A percentile compares a stretch with the other conserved stretches of the same genome.
These are phyloP conservation scores for Phalloptychus januarius DNA, from an alignment of 2,797 vertebrate species.

Conservation along the genomic window DNA sequence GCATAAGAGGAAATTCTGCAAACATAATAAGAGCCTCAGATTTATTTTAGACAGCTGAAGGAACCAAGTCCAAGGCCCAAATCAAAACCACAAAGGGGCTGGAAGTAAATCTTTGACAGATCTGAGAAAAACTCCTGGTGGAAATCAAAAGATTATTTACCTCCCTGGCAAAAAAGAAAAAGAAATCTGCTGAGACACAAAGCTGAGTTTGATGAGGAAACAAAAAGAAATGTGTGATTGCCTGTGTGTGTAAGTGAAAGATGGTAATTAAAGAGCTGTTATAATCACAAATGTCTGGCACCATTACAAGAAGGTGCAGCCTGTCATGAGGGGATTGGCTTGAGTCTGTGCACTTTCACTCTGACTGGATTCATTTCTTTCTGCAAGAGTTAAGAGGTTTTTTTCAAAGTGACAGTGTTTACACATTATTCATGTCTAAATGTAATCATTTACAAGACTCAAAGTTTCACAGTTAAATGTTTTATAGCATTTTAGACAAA, in stretches of 20 bases:
- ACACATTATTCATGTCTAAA: neutral
- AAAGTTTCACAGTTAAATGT: neutral
- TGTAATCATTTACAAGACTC: neutral
- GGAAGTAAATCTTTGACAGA: constrained; percentile 6
- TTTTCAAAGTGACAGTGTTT: neutral
- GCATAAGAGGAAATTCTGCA: constrained; percentile 10
- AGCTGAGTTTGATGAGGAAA: constrained; percentile 8
- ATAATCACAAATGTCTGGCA: neutral
- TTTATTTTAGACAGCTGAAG: constrained; percentile 24
- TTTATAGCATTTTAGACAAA: neutral
- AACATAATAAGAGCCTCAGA: constrained; percentile 21
- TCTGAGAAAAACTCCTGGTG: constrained; percentile 9
- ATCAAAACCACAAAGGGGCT: constrained; percentile 19
- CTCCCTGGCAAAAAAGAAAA: neutral
- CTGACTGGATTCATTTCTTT: neutral
- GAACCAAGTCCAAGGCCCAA: constrained; percentile 16
- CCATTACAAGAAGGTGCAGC: neutral
- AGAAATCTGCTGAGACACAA: constrained; percentile 15
- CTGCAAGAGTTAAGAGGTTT: neutral
- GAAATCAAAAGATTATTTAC: constrained; percentile 28
- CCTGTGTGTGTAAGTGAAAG: neutral
- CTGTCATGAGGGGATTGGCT: neutral
- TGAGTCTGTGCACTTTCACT: neutral
- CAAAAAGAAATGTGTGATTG: neutral
- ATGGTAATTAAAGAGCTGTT: constrained; percentile 4